Percentiles rank a stretch among this genome's conserved stretches.
These are phyloP conservation scores for Pangasius larnaudii DNA, from an alignment of 2,797 vertebrate species.

Conservation along the genomic window DNA sequence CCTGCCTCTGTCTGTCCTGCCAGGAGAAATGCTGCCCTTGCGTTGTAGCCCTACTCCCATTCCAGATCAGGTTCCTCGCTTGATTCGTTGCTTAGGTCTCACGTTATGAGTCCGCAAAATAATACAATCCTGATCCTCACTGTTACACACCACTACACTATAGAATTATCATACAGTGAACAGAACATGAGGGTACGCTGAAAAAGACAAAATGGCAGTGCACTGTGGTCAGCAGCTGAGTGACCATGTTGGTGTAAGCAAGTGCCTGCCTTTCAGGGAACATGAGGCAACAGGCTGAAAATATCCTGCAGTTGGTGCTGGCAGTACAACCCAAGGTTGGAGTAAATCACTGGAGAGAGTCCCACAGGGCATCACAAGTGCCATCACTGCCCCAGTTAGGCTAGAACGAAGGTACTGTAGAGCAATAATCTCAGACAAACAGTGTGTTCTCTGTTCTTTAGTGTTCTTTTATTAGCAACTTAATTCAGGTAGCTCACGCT, in stretches of 20 bases:
- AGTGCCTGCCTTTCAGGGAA: constrained; percentile 66
- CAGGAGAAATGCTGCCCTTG: constrained; percentile 75
- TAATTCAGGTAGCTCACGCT: neutral
- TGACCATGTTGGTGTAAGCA: constrained; percentile 55
- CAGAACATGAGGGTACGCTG: constrained; percentile 18
- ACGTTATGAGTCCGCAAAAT: neutral
- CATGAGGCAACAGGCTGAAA: constrained; percentile 78
- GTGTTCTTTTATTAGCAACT: neutral
- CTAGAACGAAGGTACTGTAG: constrained; percentile 32
- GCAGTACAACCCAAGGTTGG: constrained; percentile 77
- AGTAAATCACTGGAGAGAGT: constrained; percentile 64
- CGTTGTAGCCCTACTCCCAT: constrained; percentile 61
- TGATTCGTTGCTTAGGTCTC: constrained; percentile 34
- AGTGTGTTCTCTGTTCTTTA: constrained; percentile 27
- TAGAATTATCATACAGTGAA: constrained; percentile 30
- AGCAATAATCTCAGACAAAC: neutral
- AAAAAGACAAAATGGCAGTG: constrained; percentile 42
- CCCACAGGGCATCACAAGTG: constrained; percentile 61
- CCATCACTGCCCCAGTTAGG: constrained; percentile 62
- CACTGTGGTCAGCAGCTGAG: constrained; percentile 55
- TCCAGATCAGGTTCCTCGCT: constrained; percentile 47
- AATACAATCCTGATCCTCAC: neutral
- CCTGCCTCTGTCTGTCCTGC: constrained; percentile 46
- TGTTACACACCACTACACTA: neutral
- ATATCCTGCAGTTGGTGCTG: constrained; percentile 79